Evolutionary conservation across 64 coral and sea anemone species (phyloP).

Genomic region (Montipora cactus): DNA sequence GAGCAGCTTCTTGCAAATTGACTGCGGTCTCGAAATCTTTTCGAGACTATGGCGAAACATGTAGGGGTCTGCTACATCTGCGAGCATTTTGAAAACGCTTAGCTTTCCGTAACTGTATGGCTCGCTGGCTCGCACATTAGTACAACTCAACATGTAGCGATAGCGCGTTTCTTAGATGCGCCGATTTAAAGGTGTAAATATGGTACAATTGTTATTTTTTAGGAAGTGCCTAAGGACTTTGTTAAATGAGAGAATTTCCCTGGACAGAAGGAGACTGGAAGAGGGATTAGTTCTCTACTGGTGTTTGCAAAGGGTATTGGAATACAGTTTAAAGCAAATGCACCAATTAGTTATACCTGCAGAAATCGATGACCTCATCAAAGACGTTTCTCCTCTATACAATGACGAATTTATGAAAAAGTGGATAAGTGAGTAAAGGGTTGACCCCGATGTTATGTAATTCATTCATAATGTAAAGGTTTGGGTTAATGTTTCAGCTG

Average conservation of each 20-base stretch:
- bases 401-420: slow-evolving; percentile 39
- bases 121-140: too few relatives aligned
- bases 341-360: slow-evolving; percentile 7
- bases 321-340: slow-evolving; percentile 12
- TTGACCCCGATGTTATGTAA: neutral
- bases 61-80: too few relatives aligned
- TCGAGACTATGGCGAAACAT: too few relatives aligned
- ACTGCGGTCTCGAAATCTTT: too few relatives aligned
- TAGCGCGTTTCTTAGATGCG: neutral
- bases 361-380: slow-evolving; percentile 12
- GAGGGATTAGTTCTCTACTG: slow-evolving; percentile 43
- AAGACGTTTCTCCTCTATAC: slow-evolving; percentile 29
- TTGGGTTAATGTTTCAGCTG: neutral
- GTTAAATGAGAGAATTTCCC: neutral
- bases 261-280: slow-evolving; percentile 21
- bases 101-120: too few relatives aligned
- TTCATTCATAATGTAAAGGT: neutral
- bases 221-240: neutral
- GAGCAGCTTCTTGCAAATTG: too few relatives aligned
- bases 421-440: slow-evolving; percentile 35
- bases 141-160: neutral
- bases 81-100: too few relatives aligned
- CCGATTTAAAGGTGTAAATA: neutral
- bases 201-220: neutral
- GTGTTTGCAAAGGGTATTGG: slow-evolving; percentile 25